A percentile compares a stretch with the other conserved stretches of the same genome.
Conservation (phyloP, 2,888 invertebrate genomes). For the Acleris emargana region DNA sequence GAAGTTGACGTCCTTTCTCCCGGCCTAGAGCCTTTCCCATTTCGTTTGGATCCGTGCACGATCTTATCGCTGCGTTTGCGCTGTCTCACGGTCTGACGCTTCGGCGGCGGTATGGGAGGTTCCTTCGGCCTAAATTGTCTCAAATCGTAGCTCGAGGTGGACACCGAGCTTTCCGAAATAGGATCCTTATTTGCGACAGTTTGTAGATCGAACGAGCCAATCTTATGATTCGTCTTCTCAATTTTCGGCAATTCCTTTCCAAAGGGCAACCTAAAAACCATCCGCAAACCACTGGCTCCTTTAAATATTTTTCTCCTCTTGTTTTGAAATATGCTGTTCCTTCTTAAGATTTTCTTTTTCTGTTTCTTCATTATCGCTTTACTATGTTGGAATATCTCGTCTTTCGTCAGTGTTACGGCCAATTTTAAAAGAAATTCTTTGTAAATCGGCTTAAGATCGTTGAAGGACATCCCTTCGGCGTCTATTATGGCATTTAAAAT, state of each 20-base stretch:
- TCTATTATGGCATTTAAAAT: constrained; percentile 94
- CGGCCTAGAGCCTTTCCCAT: constrained; percentile 75
- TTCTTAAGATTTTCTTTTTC: constrained; percentile 86
- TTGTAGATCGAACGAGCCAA: constrained; percentile 55
- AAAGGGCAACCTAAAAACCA: constrained; percentile 86
- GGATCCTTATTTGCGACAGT: constrained; percentile 59
- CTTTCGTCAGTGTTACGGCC: constrained; percentile 95
- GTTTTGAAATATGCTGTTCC: constrained; percentile 82
- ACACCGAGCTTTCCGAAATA: constrained; percentile 84
- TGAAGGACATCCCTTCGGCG: constrained; percentile 96
- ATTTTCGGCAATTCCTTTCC: constrained; percentile 72
- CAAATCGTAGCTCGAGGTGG: constrained; percentile 85
- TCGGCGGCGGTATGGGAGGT: constrained; percentile 67
- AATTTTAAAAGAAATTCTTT: constrained; percentile 94
- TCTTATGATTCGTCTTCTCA: constrained; percentile 55
- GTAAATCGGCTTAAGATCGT: constrained; percentile 95
- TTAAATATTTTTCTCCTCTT: constrained; percentile 84
- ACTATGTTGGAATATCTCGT: constrained; percentile 94
- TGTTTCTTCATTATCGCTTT: constrained; percentile 95
- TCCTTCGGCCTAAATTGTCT: constrained; percentile 85
- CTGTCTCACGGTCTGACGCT: constrained; percentile 69
- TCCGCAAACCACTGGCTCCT: constrained; percentile 84
- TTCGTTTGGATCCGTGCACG: constrained; percentile 70
- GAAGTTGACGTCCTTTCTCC: constrained; percentile 85
- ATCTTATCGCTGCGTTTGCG: constrained; percentile 72